Conservation (phyloP, 2,888 invertebrate species). For the Acrobasis consociella region DNA sequence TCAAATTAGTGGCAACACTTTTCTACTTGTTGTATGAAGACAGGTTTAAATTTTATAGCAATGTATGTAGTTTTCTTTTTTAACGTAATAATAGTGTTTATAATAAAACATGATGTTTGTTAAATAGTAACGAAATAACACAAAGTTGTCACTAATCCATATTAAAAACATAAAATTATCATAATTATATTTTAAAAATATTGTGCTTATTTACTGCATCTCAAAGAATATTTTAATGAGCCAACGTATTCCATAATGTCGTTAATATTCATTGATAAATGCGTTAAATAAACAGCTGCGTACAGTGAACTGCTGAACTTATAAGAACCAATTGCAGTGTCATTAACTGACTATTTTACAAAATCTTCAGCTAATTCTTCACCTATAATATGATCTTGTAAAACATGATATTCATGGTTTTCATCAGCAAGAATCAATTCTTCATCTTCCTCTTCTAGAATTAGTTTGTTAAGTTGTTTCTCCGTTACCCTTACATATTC, state of each 20-base stretch:
- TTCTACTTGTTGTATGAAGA: too few species aligned
- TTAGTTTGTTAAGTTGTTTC: constrained; percentile 33
- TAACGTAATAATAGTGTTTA: background rate
- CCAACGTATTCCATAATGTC: too few species aligned
- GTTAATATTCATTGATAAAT: too few species aligned
- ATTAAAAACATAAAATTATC: background rate
- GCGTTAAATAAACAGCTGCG: too few species aligned
- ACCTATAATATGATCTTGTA: background rate
- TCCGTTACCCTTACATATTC: constrained; percentile 53
- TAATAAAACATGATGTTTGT: background rate
- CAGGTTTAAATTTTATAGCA: too few species aligned
- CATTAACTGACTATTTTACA: too few species aligned
- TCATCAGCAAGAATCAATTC: background rate
- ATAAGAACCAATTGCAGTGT: too few species aligned
- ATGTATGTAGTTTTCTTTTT: background rate
- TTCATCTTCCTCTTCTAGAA: constrained; percentile 21
- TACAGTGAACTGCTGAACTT: too few species aligned
- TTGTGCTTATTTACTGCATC: too few species aligned
- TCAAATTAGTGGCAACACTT: too few species aligned
- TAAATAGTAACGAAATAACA: background rate
- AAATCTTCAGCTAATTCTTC: background rate
- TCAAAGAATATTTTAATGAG: too few species aligned
- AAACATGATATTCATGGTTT: background rate
- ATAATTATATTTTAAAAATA: too few species aligned
- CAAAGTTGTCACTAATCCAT: background rate